A percentile compares a stretch with the other conserved stretches of the same genome.
These are phyloP conservation scores for Epirrita christyi DNA, from an alignment of 2,888 invertebrate species.

Conservation along the genomic window DNA sequence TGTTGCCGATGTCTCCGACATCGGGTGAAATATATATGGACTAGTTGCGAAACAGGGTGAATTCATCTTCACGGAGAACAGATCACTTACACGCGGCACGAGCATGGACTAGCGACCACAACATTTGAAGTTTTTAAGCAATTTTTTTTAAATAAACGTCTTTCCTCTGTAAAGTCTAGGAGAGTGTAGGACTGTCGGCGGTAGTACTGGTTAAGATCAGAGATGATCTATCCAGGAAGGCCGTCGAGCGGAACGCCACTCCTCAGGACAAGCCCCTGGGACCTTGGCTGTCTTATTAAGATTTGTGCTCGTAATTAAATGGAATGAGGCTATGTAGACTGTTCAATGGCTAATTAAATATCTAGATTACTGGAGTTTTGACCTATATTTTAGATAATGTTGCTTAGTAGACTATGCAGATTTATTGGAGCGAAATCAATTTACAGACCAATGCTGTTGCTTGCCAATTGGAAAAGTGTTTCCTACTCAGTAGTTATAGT, in stretches of 20 bases:
- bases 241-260: slow-evolving; percentile 65
- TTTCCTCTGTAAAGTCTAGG: slow-evolving; percentile 57
- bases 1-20: slow-evolving; percentile 76
- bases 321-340: slow-evolving; percentile 49
- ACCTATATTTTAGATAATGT: slow-evolving; percentile 6
- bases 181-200: slow-evolving; percentile 63
- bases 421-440: slow-evolving; percentile 13
- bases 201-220: slow-evolving; percentile 62
- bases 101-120: slow-evolving; percentile 6
- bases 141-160: slow-evolving; percentile 47
- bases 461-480: slow-evolving; percentile 6
- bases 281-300: slow-evolving; percentile 71
- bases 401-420: slow-evolving; percentile 15
- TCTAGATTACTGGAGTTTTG: slow-evolving; percentile 38
- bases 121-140: slow-evolving; percentile 14
- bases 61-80: slow-evolving; percentile 57
- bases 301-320: slow-evolving; percentile 56
- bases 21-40: slow-evolving; percentile 76
- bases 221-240: slow-evolving; percentile 54
- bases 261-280: slow-evolving; percentile 64
- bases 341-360: slow-evolving; percentile 48
- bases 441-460: neutral
- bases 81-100: slow-evolving; percentile 29
- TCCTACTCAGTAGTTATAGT: neutral
- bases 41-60: slow-evolving; percentile 71